Evolutionary conservation across 2,113 vertebrate species (phyloP), one percentile per base, ranked within the genome.

Genomic region (Mobula hypostoma): DNA sequence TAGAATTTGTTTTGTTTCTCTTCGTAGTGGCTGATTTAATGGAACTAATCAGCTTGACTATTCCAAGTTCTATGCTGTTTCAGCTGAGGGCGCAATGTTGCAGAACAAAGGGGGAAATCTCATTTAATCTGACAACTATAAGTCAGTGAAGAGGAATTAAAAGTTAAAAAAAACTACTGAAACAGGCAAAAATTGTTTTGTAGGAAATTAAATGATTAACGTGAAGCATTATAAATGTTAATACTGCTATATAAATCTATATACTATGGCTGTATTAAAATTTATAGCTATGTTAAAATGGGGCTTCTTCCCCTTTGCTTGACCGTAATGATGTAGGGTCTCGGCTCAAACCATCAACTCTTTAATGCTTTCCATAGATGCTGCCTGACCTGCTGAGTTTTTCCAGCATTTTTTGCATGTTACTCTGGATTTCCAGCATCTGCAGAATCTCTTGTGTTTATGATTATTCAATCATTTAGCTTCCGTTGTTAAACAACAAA

Each of bases 191-290:
- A 56, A 66, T 76, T 76, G 70, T 74, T 93, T 56, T 93, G 24
- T 92, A 72, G 36, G 11, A 48, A 92, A 72, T 72, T 72, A 36
- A 27, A 92, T 92, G 24, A 92, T 92, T 92, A 92, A 24, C 90
- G 7, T 48, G 17, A 7, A 92, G 32, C 36, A 76, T 56, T 21
- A 40, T 72, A 6, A 14, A 56, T 48, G 40, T 93, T 93, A 74
- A 72, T 40, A 92, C 8, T 48, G 36, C 32, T 87, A 15, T 93
- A 36, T 48, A 21, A 24, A 74, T 74, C 40, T 7, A 91, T 36
- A 15, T 74, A 48, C 48, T 48, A 48, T 48, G 48, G 48, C 48
- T 48, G 48, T 48, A 48, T 48, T 48, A 48, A 48, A 48, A 48
- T 48, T 48, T 48, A 48, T 48, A 48, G 48, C 48, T 48, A 4